Evolutionary conservation across 92 coral and sea anemone genomes (phyloP).

Genomic region (Epizoanthus ramosus): DNA sequence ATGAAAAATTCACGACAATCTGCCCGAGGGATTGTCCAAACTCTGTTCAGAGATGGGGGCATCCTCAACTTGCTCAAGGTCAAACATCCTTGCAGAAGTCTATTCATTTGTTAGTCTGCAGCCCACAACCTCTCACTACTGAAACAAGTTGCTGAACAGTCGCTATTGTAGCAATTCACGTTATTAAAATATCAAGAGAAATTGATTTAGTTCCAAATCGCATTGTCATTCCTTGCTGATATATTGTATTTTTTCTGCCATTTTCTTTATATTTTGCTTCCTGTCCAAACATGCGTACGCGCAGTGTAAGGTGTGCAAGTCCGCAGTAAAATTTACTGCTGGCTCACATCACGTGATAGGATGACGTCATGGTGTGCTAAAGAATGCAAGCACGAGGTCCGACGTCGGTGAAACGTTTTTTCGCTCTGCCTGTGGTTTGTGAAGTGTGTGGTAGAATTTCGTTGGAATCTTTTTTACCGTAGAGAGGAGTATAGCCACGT

Average conservation of each 20-base stretch:
- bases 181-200: neutral
- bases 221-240: constrained; percentile 27
- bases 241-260: neutral
- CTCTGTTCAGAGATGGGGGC: neutral
- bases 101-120: constrained; percentile 35
- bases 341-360: constrained; percentile 49
- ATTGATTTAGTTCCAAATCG: neutral
- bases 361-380: constrained; percentile 60
- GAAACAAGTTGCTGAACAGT: neutral
- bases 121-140: too few relatives aligned
- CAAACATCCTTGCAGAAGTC: constrained; percentile 42
- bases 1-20: neutral
- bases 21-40: neutral
- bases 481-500: neutral
- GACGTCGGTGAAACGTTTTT: constrained; percentile 77
- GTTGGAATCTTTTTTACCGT: neutral
- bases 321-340: constrained; percentile 10
- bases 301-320: neutral
- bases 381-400: constrained; percentile 42
- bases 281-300: neutral
- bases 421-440: neutral
- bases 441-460: neutral
- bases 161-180: too few relatives aligned
- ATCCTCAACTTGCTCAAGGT: neutral
- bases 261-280: neutral